Conservation (phyloP, 2,797 vertebrate species). For the Rhynchotus rufescens region DNA sequence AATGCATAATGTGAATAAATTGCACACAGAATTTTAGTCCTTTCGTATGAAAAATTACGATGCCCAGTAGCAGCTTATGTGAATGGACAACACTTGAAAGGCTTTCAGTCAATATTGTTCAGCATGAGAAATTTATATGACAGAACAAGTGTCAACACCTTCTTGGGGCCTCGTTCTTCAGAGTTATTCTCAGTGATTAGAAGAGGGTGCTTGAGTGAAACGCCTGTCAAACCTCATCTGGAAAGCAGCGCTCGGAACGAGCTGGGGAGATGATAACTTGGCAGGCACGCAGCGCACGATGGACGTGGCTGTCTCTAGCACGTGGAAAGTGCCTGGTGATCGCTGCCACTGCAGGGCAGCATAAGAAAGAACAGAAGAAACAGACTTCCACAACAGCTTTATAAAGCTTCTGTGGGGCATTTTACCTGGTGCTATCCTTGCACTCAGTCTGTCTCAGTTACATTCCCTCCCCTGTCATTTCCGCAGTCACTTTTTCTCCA, state of each 20-base stretch:
- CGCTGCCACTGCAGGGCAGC: background rate
- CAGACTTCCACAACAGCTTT: background rate
- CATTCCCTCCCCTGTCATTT: background rate
- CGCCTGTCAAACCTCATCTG: constrained; percentile 12
- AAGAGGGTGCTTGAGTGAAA: background rate
- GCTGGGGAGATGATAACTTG: background rate
- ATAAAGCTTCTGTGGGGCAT: background rate
- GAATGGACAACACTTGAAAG: background rate
- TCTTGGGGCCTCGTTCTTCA: constrained; percentile 25
- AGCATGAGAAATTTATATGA: constrained; percentile 17
- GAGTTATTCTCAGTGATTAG: background rate
- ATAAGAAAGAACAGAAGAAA: background rate
- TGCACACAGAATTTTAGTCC: background rate
- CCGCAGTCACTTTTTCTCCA: rapidly evolving
- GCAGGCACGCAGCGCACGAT: background rate
- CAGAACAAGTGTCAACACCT: constrained; percentile 18
- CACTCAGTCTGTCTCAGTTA: background rate
- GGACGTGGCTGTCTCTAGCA: background rate
- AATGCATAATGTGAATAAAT: background rate
- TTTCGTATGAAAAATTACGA: background rate
- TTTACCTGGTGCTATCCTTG: background rate
- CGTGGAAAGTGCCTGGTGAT: background rate
- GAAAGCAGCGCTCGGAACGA: background rate
- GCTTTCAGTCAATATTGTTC: constrained; percentile 9
- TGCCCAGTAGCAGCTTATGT: background rate